Base-by-base conservation (phyloP, 2,888 invertebrate species). In the Incurvaria masculella region DNA sequence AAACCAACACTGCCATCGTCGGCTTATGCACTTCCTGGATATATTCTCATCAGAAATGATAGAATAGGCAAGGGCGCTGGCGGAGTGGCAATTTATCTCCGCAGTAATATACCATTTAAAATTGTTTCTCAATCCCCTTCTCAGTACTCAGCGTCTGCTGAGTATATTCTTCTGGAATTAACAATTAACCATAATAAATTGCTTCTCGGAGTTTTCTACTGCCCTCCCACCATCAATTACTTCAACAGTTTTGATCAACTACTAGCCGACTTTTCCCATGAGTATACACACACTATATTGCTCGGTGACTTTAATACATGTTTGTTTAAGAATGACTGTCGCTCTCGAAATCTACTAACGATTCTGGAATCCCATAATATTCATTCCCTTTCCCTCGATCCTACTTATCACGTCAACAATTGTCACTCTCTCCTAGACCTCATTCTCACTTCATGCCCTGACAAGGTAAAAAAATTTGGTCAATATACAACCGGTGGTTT, bases 231-330 rank as follows among this genome's bases (percentile, higher is more conserved):
- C n/a, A 19, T 49, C 1, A 42, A 47, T 20, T 51, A 51, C 26
- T 53, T 53, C 23, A 19, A 49, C 18, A n/a, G 46, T 10, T 42
- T 53, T 42, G 50, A 50, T 26, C 16, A 16, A 6, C 17, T 45
- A 14, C 49, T 52, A 4, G 33, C 33, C 33, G 33, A 33, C 33
- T n/a, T 14, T 33, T 3, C 14, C 14, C 33, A 33, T 14, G 33
- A 33, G 11, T 33, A 33, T n/a, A 33, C 33, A 4, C 33, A 51
- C n/a, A 18, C 19, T 1, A 19, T 52, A 6, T 21, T 52, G 4
- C 42, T 52, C 48, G 50, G 51, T 40, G 53, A 53, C 21, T 49
- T 52, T 19, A 52, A 54, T n/a, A n/a, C n/a, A n/a, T n/a, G n/a
- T n/a, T n/a, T n/a, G n/a, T n/a, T n/a, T n/a, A n/a, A n/a, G n/a